Conservation (phyloP, 2,888 invertebrate genomes). For the Ophraella communa region DNA sequence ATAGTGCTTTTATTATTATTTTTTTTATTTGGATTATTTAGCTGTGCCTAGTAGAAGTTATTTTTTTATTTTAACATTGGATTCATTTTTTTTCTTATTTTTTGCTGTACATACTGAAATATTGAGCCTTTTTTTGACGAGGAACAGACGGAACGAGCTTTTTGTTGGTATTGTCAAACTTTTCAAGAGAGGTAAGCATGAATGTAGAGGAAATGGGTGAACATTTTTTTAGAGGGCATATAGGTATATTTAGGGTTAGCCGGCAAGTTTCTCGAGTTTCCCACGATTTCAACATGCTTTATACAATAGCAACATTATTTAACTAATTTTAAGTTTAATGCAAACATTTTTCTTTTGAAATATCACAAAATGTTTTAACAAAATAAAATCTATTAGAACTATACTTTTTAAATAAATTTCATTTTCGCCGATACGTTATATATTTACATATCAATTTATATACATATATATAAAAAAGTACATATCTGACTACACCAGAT, state of each 20-base stretch:
- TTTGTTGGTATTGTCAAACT: constrained; percentile 14
- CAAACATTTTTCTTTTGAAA: neutral
- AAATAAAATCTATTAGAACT: no score
- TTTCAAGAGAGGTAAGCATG: constrained; percentile 1
- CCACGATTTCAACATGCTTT: neutral
- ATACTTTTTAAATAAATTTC: no score
- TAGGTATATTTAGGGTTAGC: neutral
- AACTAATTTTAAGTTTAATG: neutral
- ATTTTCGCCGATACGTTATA: no score
- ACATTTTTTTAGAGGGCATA: neutral
- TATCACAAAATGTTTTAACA: no score
- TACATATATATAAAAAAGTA: no score
- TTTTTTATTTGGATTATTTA: constrained; percentile 25
- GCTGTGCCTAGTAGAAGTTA: constrained; percentile 13
- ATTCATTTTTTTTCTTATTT: neutral
- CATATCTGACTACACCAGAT: no score
- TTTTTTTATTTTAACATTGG: neutral
- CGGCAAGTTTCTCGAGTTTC: neutral
- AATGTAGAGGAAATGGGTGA: constrained; percentile 6
- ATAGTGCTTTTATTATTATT: constrained; percentile 27
- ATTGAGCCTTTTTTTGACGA: constrained; percentile 5
- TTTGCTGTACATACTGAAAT: constrained; percentile 10
- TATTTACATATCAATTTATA: no score
- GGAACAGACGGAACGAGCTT: neutral
- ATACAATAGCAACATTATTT: no score